A percentile compares a stretch with the other conserved stretches of the same genome.
These are phyloP conservation scores for Troides oblongomaculatus DNA, from an alignment of 2,888 invertebrate genomes.

Conservation along the genomic window DNA sequence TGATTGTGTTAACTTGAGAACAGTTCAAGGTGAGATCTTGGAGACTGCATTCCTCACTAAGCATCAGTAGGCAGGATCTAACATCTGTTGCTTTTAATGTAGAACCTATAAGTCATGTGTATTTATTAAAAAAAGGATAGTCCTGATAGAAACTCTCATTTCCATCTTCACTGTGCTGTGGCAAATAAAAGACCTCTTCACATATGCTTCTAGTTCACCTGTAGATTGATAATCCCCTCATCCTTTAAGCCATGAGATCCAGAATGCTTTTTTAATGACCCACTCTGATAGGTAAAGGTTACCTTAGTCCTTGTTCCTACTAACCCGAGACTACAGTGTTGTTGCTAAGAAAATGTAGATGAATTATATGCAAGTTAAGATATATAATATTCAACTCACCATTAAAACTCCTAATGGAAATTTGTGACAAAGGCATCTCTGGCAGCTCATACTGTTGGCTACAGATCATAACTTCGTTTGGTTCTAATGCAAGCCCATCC, in stretches of 20 bases:
- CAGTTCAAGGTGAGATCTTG: conserved; percentile 56
- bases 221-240: no score
- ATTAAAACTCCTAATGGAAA: conserved; percentile 60
- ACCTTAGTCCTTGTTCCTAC: no score
- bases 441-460: conserved; percentile 58
- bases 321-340: no score
- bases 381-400: conserved; percentile 43
- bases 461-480: conserved; percentile 64
- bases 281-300: no score
- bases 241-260: no score
- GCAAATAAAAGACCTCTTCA: background rate
- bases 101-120: conserved; percentile 44
- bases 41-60: conserved; percentile 54
- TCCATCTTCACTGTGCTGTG: background rate
- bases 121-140: no score
- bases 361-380: background rate
- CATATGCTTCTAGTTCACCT: no score
- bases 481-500: conserved; percentile 61
- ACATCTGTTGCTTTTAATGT: conserved; percentile 56
- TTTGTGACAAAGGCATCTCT: conserved; percentile 62
- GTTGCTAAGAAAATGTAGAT: no score
- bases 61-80: conserved; percentile 63
- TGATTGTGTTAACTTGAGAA: conserved; percentile 53
- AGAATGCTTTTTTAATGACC: no score
- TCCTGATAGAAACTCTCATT: no score